A percentile compares a stretch with the other conserved stretches of the same genome.
phyloP scores from a whole-genome alignment of 2,113 vertebrate species.

The Hyaena hyaena region DNA sequence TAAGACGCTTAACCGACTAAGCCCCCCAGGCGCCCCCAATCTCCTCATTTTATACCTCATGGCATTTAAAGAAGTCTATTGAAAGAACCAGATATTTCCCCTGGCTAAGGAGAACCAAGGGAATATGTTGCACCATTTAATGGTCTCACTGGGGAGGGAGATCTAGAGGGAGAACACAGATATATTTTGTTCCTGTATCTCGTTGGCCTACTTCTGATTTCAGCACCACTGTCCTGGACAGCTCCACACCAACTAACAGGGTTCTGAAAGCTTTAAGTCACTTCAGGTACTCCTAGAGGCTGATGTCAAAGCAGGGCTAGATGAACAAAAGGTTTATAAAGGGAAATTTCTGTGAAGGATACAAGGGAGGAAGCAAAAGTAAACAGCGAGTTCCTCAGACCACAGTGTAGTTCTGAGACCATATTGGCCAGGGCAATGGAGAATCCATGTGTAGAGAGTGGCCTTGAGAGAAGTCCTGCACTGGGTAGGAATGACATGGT shows the following conservation, averaged over 20 bases:
- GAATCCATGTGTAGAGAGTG: not conserved
- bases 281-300: not conserved
- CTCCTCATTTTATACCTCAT: not conserved
- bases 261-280: not conserved
- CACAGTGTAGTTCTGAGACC: not conserved
- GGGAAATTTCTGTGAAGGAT: not conserved
- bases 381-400: not conserved
- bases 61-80: not conserved
- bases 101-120: not conserved
- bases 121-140: not conserved
- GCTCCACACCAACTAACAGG: not conserved
- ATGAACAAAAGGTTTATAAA: not conserved
- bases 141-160: not conserved
- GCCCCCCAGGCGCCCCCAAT: not conserved
- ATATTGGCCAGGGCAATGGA: not conserved
- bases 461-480: not conserved
- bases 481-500: not conserved
- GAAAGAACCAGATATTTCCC: not conserved
- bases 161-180: not conserved
- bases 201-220: slow-evolving; percentile 14
- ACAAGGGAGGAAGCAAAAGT: not conserved
- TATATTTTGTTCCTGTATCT: not conserved
- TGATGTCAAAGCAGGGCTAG: not conserved
- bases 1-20: no score
- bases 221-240: slow-evolving; percentile 53